These are phyloP conservation scores for Tiphia femorata DNA, from an alignment of 2,888 invertebrate genomes.

Conservation along the genomic window DNA sequence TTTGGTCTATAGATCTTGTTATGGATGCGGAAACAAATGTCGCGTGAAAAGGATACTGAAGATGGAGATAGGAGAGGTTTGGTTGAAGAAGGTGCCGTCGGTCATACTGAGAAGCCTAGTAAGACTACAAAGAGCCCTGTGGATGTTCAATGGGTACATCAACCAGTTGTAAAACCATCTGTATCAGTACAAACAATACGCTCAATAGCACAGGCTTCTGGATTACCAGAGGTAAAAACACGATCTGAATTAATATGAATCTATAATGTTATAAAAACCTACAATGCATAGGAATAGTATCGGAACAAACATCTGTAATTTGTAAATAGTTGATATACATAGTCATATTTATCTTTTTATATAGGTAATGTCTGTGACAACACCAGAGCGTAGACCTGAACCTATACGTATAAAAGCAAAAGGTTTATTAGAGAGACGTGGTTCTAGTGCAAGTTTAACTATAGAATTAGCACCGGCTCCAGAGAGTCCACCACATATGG, in stretches of 20 bases:
- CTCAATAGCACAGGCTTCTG: conserved; percentile 19
- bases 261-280: neutral
- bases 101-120: conserved; percentile 46
- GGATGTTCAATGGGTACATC: conserved; percentile 63
- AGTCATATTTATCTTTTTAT: neutral
- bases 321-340: neutral
- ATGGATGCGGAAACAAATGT: conserved; percentile 69
- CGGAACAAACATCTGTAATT: neutral
- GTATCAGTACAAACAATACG: conserved; percentile 23
- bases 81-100: conserved; percentile 63
- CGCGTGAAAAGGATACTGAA: conserved; percentile 67
- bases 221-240: conserved; percentile 53
- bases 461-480: conserved; percentile 75
- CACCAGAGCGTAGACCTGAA: conserved; percentile 64
- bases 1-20: conserved; percentile 59
- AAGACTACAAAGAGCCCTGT: conserved; percentile 56
- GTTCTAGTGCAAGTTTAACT: conserved; percentile 91
- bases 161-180: conserved; percentile 38
- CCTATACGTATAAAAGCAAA: conserved; percentile 73
- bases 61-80: conserved; percentile 66
- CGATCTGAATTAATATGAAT: neutral
- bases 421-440: conserved; percentile 85
- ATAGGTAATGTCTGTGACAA: conserved; percentile 54
- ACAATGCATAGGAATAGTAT: neutral
- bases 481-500: conserved; percentile 65